phyloP scores from a whole-genome alignment of 2,888 invertebrate species.

The Caenorhabditis angaria region DNA sequence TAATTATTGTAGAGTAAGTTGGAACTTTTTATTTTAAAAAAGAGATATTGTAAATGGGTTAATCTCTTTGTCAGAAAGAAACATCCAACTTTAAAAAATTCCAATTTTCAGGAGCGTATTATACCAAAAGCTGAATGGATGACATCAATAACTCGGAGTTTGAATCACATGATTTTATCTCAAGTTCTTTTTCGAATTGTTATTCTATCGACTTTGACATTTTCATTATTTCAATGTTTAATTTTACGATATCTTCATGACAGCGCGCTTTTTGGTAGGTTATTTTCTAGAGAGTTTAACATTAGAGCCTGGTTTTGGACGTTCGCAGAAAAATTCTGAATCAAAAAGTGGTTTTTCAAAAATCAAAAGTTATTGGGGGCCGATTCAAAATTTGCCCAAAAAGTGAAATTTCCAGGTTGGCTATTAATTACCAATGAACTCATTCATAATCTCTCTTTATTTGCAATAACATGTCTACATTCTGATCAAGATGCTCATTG shows the following conservation, averaged over 20 bases:
- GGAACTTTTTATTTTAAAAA: not conserved
- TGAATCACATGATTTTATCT: slow-evolving; percentile 33
- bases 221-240: slow-evolving; percentile 33
- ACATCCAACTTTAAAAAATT: not conserved
- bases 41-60: not conserved
- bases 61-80: not conserved
- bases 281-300: no score
- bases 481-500: slow-evolving; percentile 34
- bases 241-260: slow-evolving; percentile 20
- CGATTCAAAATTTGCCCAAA: no score
- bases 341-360: no score
- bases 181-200: slow-evolving; percentile 30
- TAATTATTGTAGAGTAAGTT: slow-evolving; percentile 32
- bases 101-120: slow-evolving; percentile 20
- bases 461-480: slow-evolving; percentile 21
- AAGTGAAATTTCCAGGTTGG: no score
- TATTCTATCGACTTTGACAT: slow-evolving; percentile 29
- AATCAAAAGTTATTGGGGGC: no score
- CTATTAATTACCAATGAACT: slow-evolving; percentile 24
- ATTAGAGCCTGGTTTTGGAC: no score
- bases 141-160: slow-evolving; percentile 32
- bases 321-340: no score
- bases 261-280: slow-evolving; percentile 6
- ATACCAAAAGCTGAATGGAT: slow-evolving; percentile 29
- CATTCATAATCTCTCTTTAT: slow-evolving; percentile 24